These are phyloP conservation scores for Acropora tenuis DNA, from an alignment of 64 coral and sea anemone genomes.

Conservation along the genomic window DNA sequence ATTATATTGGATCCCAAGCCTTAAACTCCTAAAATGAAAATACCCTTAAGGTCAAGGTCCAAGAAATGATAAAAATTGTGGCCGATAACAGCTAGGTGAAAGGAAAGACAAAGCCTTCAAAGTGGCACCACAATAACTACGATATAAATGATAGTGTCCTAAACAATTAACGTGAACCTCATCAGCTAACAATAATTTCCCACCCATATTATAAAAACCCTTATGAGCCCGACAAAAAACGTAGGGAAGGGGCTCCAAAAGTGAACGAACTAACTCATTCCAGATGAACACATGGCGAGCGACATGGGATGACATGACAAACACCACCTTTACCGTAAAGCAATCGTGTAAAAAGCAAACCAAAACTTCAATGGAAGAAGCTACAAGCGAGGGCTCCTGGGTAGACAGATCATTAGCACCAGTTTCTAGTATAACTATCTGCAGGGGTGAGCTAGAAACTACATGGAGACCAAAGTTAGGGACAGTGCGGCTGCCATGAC, in stretches of 20 bases:
- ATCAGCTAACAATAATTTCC: not conserved
- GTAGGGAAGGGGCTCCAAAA: not conserved
- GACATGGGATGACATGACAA: not conserved
- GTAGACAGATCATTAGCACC: too few species aligned
- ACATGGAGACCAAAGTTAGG: not conserved
- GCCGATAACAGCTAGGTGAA: not conserved
- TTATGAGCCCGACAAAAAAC: not conserved
- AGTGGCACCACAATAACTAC: not conserved
- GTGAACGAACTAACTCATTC: not conserved
- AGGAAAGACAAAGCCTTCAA: not conserved
- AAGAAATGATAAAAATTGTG: not conserved
- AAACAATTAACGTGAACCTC: not conserved
- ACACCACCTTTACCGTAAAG: too few species aligned
- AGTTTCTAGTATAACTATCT: too few species aligned
- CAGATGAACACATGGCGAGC: not conserved
- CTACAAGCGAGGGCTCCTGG: too few species aligned
- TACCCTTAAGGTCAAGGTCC: not conserved
- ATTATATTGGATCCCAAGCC: too few species aligned
- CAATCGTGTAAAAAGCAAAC: too few species aligned
- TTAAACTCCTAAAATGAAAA: not conserved
- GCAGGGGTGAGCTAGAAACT: too few species aligned
- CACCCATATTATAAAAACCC: not conserved
- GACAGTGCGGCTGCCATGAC: not conserved
- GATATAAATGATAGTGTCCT: not conserved
- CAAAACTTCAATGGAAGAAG: too few species aligned